Base-by-base conservation (phyloP, 2,888 invertebrate genomes). In the Rhingia rostrata region DNA sequence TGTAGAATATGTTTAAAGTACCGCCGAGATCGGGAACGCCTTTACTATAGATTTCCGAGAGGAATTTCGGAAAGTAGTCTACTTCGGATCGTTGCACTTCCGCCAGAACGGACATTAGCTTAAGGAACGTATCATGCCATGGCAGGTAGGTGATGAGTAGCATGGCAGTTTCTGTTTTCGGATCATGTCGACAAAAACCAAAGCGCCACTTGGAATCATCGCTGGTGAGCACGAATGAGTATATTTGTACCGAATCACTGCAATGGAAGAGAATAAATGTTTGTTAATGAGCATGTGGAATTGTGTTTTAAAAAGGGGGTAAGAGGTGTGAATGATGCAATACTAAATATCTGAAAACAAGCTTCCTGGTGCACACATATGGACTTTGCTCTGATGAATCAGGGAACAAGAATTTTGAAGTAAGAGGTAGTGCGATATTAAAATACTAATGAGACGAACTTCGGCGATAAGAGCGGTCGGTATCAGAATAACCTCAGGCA, bases 141-240 rank as follows among this genome's bases (percentile, higher is more conserved):
- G 98, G 98, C 89, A 99, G 93, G 91, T 95, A 96, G 89, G 98
- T 98, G 87, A 96, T 93, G 87, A 97, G 92, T 56, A 97, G 95
- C 90, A 97, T 92, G 79, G 98, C 96, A 22, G 96, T 96, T 90
- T 97, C 95, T 32, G 96, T 95, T 90, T 96, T 95, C 4, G 98
- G 97, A 90, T 98, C 97, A 91, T 97, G 98, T 33, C 99, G 95
- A 91, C 98, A 99, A 92, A 97, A 99, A 87, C 99, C 99, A 93
- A 97, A 99, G 45, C 97, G 97, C 95, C 97, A 99, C 93, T 97
- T 98, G 33, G 98, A 97, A 90, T 98, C 97, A 88, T 96, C 94
- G 88, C 97, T 97, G 32, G 99, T 99, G 89, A 99, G 93, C 64
- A 98, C 99, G 93, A 99, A 99, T 33, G 98, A 98, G 92, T 98